These are phyloP conservation scores for Synergus japonicus DNA, from an alignment of 2,888 invertebrate genomes.

Conservation along the genomic window DNA sequence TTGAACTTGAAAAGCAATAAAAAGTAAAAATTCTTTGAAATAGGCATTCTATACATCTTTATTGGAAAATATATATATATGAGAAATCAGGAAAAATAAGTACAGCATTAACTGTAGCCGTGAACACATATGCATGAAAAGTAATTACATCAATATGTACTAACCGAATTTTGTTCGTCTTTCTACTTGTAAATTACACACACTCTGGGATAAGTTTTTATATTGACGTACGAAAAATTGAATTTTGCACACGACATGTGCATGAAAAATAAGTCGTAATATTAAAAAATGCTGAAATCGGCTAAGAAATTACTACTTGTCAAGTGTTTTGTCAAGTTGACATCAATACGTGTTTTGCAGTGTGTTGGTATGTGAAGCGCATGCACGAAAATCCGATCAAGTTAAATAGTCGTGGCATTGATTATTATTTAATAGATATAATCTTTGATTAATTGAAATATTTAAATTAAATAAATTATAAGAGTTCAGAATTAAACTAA, in stretches of 20 bases:
- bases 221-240: not conserved
- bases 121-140: slow-evolving; percentile 15
- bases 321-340: too few species aligned
- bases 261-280: not conserved
- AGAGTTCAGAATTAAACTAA: too few species aligned
- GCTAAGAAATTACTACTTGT: not conserved
- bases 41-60: not conserved
- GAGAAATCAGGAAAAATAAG: not conserved
- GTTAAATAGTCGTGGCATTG: too few species aligned
- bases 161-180: slow-evolving; percentile 1
- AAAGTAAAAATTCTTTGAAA: not conserved
- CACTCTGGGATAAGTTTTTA: not conserved
- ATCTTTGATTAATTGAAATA: too few species aligned
- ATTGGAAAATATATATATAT: not conserved
- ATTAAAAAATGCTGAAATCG: not conserved
- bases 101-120: too few species aligned
- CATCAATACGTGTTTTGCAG: too few species aligned
- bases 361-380: too few species aligned
- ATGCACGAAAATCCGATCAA: too few species aligned
- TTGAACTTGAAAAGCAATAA: not conserved
- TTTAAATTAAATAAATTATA: too few species aligned
- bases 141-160: slow-evolving; percentile 14
- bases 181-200: not conserved
- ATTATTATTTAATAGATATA: too few species aligned
- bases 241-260: slow-evolving; percentile 10